These are phyloP conservation scores for Oscarella lobularis DNA, from an alignment of 37 sponge, comb jelly and placozoan species.

Conservation along the genomic window DNA sequence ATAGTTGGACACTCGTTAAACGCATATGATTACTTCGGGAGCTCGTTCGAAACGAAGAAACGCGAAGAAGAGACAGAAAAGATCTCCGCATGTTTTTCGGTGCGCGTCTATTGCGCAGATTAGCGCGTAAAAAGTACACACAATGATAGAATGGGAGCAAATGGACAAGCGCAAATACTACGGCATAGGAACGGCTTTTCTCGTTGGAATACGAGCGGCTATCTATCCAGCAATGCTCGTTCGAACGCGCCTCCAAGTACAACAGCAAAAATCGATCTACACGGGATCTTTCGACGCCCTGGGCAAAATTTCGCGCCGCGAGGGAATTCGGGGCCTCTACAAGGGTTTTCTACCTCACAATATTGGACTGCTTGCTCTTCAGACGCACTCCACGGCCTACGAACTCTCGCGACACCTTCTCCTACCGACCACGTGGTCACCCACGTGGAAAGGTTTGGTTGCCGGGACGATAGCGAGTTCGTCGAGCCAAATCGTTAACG, in stretches of 20 bases:
- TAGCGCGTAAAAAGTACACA: background rate
- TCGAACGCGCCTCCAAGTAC: conserved; percentile 87
- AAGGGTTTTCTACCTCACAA: conserved; percentile 68
- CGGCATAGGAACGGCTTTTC: conserved; percentile 59
- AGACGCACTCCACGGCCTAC: conserved; percentile 86
- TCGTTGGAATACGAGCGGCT: conserved; percentile 53
- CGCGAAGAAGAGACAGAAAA: too few relatives aligned
- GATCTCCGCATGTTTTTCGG: background rate
- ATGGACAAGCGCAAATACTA: conserved; percentile 73
- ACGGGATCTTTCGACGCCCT: conserved; percentile 85
- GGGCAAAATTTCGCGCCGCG: conserved; percentile 39
- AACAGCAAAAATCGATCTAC: conserved; percentile 50
- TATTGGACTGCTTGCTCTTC: conserved; percentile 67
- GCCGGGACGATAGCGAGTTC: conserved; percentile 66
- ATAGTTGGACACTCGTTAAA: too few relatives aligned
- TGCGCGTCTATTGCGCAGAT: background rate
- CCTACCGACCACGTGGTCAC: too few relatives aligned
- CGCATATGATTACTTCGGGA: too few relatives aligned
- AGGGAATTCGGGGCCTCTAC: conserved; percentile 81
- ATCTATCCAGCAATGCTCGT: conserved; percentile 84
- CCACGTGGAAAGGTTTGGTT: conserved; percentile 58
- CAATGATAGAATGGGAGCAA: conserved; percentile 79
- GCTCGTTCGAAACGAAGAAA: too few relatives aligned
- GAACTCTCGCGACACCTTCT: conserved; percentile 44
- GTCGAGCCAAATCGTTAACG: conserved; percentile 71